A percentile compares a stretch with the other conserved stretches of the same genome.
These are phyloP conservation scores for Tinamus major DNA, from an alignment of 2,797 vertebrate genomes.

Conservation along the genomic window DNA sequence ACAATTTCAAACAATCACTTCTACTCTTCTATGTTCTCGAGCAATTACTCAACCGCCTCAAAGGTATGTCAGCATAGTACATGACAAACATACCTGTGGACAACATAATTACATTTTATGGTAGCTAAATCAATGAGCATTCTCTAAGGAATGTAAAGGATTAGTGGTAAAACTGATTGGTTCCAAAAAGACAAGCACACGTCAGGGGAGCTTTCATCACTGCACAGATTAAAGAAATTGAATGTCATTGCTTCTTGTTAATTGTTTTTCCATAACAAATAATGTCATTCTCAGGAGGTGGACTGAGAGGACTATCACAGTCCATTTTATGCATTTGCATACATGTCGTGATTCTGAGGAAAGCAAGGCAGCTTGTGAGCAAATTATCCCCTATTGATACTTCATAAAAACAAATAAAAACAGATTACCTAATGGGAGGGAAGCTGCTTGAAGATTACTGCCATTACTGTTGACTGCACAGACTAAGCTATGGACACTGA, in stretches of 20 bases:
- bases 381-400: not conserved
- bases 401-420: slow-evolving; percentile 5
- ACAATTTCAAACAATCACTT: not conserved
- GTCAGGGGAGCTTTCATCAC: slow-evolving; percentile 39
- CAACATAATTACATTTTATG: slow-evolving; percentile 30
- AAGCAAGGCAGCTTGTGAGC: slow-evolving; percentile 1
- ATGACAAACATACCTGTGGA: slow-evolving; percentile 33
- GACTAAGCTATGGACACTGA: not conserved
- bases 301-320: not conserved
- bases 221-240: slow-evolving; percentile 43
- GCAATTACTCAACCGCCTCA: not conserved
- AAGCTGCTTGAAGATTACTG: not conserved
- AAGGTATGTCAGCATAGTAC: not conserved
- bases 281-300: not conserved
- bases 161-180: slow-evolving; percentile 40
- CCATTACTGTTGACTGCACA: not conserved
- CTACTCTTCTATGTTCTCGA: not conserved
- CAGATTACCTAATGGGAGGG: not conserved
- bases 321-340: not conserved
- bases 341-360: not conserved
- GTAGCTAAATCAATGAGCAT: slow-evolving; percentile 46
- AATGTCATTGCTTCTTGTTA: slow-evolving; percentile 31
- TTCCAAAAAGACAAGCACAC: slow-evolving; percentile 53
- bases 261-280: slow-evolving; percentile 56
- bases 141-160: slow-evolving; percentile 46